Conservation (phyloP, 2,888 invertebrate genomes). For the Clostera curtula region DNA sequence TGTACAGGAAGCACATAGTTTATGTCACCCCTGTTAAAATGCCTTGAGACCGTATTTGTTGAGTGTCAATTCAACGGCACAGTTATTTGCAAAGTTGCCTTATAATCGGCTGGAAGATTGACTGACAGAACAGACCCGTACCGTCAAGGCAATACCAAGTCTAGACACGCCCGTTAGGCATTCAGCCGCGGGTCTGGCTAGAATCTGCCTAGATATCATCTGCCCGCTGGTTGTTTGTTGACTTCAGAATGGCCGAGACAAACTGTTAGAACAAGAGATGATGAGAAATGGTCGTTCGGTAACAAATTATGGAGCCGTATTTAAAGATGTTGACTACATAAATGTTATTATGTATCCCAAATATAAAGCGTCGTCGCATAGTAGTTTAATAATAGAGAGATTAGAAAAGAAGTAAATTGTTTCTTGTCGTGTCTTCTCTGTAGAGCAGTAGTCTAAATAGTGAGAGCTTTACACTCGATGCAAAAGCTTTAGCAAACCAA, state of each 20-base stretch:
- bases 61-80: conserved; percentile 36
- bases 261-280: conserved; percentile 2
- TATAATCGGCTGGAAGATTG: conserved; percentile 50
- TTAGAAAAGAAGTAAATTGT: too few species aligned
- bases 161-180: conserved; percentile 60
- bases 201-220: conserved; percentile 64
- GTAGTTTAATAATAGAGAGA: too few species aligned
- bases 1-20: not conserved
- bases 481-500: too few species aligned
- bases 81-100: conserved; percentile 43
- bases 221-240: conserved; percentile 42
- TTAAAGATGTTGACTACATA: too few species aligned
- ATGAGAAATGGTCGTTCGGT: not conserved
- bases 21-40: not conserved
- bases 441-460: too few species aligned
- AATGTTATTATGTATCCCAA: too few species aligned
- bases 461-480: too few species aligned
- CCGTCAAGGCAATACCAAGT: conserved; percentile 31
- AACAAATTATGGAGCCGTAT: too few species aligned
- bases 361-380: too few species aligned
- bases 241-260: conserved; percentile 28
- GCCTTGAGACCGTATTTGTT: conserved; percentile 32
- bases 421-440: too few species aligned
- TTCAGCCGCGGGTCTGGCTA: conserved; percentile 53
- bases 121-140: conserved; percentile 50